Percentiles rank a stretch among this genome's conserved stretches.
These are phyloP conservation scores for Isichthys henryi DNA, from an alignment of 2,113 vertebrate genomes.

Conservation along the genomic window DNA sequence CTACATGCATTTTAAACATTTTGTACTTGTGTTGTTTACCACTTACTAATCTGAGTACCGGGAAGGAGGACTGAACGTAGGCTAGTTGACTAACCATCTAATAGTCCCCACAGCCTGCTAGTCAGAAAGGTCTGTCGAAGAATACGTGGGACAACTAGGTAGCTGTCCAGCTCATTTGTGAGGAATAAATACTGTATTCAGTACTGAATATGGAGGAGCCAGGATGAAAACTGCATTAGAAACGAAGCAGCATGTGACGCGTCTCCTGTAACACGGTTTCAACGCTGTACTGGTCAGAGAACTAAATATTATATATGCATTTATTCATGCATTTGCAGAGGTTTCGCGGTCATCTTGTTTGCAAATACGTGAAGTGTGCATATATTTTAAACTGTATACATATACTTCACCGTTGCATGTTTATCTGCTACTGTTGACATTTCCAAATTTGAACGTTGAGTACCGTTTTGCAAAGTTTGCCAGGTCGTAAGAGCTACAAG, in stretches of 20 bases:
- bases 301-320: background rate
- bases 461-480: slow-evolving; percentile 2
- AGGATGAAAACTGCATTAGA: background rate
- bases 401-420: background rate
- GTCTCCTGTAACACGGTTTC: background rate
- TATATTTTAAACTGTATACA: background rate
- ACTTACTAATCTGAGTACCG: background rate
- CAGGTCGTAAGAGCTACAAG: background rate
- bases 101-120: background rate
- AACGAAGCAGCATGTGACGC: slow-evolving; percentile 3
- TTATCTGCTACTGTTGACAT: background rate
- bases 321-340: background rate
- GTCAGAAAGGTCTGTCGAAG: slow-evolving; percentile 12
- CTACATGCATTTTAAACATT: background rate
- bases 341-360: background rate
- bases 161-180: background rate
- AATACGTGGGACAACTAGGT: slow-evolving; percentile 4
- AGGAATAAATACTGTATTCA: background rate
- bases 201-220: background rate
- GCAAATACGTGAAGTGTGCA: background rate
- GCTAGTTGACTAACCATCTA: background rate
- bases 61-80: background rate
- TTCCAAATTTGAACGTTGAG: background rate
- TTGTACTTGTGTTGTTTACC: background rate
- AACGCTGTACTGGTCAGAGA: background rate